phyloP scores from a whole-genome alignment of 2,888 invertebrate species.

The Drosophila formosana region DNA sequence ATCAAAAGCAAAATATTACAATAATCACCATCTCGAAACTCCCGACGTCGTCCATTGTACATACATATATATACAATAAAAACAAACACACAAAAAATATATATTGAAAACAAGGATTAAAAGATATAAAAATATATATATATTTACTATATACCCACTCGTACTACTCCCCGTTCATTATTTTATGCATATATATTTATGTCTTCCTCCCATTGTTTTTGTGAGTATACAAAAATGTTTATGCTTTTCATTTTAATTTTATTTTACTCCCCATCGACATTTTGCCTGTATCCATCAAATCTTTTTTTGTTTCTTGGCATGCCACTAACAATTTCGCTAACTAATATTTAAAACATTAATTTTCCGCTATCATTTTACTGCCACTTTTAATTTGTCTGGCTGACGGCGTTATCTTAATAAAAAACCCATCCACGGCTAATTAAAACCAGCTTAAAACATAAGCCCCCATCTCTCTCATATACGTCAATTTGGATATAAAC shows the following conservation, averaged over 20 bases:
- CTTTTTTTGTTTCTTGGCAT: conserved; percentile 1
- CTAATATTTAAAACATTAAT: conserved; percentile 4
- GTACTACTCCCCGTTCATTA: conserved; percentile 75
- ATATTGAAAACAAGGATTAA: conserved; percentile 42
- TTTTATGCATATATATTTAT: conserved; percentile 75
- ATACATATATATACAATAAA: conserved; percentile 54
- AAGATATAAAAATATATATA: conserved; percentile 26
- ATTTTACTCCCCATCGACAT: conserved; percentile 11
- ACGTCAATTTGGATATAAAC: conserved; percentile 20
- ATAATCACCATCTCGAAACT: conserved; percentile 32
- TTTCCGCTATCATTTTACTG: conserved; percentile 4
- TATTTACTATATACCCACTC: conserved; percentile 55
- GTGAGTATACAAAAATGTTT: conserved; percentile 80
- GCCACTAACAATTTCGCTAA: conserved; percentile 24
- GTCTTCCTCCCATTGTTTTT: conserved; percentile 76
- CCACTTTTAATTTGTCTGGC: conserved; percentile 12
- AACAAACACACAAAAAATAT: conserved; percentile 13
- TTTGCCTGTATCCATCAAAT: conserved; percentile 5
- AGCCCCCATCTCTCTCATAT: conserved; percentile 4
- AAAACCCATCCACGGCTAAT: conserved; percentile 11
- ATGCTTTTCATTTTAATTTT: conserved; percentile 57
- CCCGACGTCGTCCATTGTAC: conserved; percentile 63
- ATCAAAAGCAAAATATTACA: conserved; percentile 38
- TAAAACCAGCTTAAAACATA: conserved; percentile 15
- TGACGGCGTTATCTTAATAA: conserved; percentile 1